Conservation (phyloP, 2,888 invertebrate genomes). For the Volucella inanis region DNA sequence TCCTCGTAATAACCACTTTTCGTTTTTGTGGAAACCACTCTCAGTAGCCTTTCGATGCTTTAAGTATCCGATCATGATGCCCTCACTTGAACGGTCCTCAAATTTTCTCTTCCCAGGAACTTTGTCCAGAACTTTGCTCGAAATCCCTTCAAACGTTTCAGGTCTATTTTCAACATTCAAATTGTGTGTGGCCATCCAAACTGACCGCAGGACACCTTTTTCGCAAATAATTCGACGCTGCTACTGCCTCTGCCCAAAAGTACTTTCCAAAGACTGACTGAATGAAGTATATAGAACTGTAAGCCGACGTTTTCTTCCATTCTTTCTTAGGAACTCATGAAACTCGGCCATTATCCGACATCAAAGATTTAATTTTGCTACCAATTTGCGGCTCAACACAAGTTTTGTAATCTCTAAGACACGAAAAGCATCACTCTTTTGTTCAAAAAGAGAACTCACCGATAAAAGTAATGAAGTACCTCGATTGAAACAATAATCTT, state of each 20-base stretch:
- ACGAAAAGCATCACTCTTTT: no score
- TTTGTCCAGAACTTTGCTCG: conserved; percentile 35
- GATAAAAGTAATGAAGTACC: conserved; percentile 45
- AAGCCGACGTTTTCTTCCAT: conserved; percentile 16
- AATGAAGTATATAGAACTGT: conserved; percentile 58
- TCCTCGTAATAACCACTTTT: background rate
- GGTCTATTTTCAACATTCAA: conserved; percentile 45
- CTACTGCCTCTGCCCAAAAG: conserved; percentile 64
- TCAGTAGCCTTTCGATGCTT: conserved; percentile 37
- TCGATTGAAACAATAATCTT: background rate
- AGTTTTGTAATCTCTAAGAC: conserved; percentile 38
- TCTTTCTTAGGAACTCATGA: conserved; percentile 6
- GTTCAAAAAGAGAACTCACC: no score
- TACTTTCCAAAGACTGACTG: conserved; percentile 25
- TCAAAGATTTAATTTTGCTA: conserved; percentile 27
- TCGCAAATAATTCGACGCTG: conserved; percentile 51
- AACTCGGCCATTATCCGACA: conserved; percentile 28
- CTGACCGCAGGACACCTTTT: conserved; percentile 40
- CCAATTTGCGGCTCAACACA: conserved; percentile 25
- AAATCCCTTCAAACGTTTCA: conserved; percentile 27
- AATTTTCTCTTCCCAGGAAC: conserved; percentile 17
- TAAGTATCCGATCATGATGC: conserved; percentile 27
- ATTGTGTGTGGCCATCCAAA: conserved; percentile 64
- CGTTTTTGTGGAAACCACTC: conserved; percentile 32
- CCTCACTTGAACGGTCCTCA: conserved; percentile 27